phyloP scores from a whole-genome alignment of 2,113 vertebrate genomes.

The Mustela lutreola region DNA sequence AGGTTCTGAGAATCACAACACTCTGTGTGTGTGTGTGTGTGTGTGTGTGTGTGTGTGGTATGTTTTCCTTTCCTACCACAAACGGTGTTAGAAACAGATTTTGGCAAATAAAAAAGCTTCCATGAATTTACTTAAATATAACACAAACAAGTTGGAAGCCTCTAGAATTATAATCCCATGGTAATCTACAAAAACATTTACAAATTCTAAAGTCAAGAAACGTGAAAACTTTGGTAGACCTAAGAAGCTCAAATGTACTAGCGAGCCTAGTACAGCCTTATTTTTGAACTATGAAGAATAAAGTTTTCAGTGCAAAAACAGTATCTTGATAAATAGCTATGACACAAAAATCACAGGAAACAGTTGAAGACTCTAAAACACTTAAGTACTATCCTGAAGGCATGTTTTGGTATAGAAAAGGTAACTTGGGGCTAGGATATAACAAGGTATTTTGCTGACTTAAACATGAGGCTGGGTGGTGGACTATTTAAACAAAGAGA shows the following conservation, averaged over 20 bases:
- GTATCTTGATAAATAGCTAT: constrained; percentile 63
- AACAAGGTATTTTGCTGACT: neutral
- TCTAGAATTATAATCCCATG: neutral
- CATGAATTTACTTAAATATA: neutral
- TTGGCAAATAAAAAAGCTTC: neutral
- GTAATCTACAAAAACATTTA: constrained; percentile 5
- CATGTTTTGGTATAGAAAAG: constrained; percentile 41
- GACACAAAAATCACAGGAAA: constrained; percentile 5
- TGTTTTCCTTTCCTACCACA: neutral
- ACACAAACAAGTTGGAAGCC: neutral
- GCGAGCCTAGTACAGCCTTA: neutral
- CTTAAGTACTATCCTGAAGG: neutral
- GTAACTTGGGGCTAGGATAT: neutral
- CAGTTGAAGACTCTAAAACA: constrained; percentile 48
- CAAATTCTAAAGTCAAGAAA: constrained; percentile 17
- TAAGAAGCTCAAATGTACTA: neutral
- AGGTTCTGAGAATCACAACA: neutral
- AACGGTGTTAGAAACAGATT: neutral
- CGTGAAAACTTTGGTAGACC: constrained; percentile 39
- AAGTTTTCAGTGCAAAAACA: constrained; percentile 77
- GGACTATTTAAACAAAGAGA: neutral
- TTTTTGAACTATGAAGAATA: constrained; percentile 38
- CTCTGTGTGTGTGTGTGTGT: neutral
- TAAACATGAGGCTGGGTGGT: neutral
- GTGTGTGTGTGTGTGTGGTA: no score